Base-by-base conservation (phyloP, 2,888 invertebrate species). In the Ophonus ardosiacus region DNA sequence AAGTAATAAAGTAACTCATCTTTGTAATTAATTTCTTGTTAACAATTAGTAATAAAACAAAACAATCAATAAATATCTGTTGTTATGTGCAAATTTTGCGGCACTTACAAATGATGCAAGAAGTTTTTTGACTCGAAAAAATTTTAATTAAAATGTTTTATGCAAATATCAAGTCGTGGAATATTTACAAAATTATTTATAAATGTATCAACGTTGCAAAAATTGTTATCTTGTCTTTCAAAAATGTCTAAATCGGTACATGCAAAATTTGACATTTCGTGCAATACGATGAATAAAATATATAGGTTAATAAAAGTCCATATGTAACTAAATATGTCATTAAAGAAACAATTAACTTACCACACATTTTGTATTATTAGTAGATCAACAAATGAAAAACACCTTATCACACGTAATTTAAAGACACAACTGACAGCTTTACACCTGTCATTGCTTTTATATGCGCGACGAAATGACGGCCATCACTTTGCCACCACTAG, bases 401-500 rank as follows among this genome's bases (percentile, higher is more conserved):
- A 85, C 80, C 57, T 65, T 79, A 65, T 71, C 71, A 79, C 80
- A 80, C 79, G 57, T 59, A 85, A 68, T 80, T 85, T 68, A 85
- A 56, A 80, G 68, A 71, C 71, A 80, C 65, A 80, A 85, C 85
- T 85, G 85, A 85, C 85, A 80, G 68, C 38, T 85, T 68, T 43
- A 51, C 43, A 84, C 43, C 84, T 84, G 84, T 78, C 84, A 84
- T 84, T 78, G 38, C 84, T 78, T 63, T 84, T 84, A 84, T 84
- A 84, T 83, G 76, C 57, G 71, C 74, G 17, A 61, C 21, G 83
- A 15, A 59, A 83, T 78, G 63, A 78, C 63, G 63, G 76, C 78
- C 63, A 51, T 63, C 21, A 38, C 51, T 24, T 21, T 17, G 61
- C 31, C 38, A 18, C 59, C 61, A 40, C 61, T 38, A 78, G 76